These are phyloP conservation scores for Ctenopoma kingsleyae DNA, from an alignment of 2,797 vertebrate genomes.

Conservation along the genomic window DNA sequence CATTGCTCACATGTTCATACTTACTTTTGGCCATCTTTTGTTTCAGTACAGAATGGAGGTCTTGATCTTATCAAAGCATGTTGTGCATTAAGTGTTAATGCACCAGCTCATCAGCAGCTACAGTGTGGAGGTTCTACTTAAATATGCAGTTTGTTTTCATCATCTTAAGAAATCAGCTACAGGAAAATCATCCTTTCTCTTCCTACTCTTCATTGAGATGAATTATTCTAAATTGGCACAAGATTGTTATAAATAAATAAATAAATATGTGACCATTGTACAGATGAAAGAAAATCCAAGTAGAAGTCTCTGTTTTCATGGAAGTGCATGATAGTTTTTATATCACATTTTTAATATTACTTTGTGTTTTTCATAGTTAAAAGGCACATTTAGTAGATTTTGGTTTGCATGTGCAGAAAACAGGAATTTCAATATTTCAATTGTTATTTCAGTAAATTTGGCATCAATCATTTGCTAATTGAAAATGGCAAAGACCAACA, in stretches of 20 bases:
- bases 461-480: slow-evolving; percentile 1
- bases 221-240: neutral
- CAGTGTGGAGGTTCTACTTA: slow-evolving; percentile 17
- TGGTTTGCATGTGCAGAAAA: slow-evolving; percentile 65
- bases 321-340: slow-evolving; percentile 35
- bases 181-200: slow-evolving; percentile 44
- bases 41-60: slow-evolving; percentile 27
- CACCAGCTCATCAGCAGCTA: slow-evolving; percentile 27
- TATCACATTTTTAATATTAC: neutral
- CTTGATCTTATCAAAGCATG: slow-evolving; percentile 54
- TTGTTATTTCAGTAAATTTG: slow-evolving; percentile 3
- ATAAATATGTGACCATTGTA: neutral
- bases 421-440: slow-evolving; percentile 5
- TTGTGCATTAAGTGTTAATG: slow-evolving; percentile 39
- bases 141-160: slow-evolving; percentile 23
- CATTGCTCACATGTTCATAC: slow-evolving; percentile 30
- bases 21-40: slow-evolving; percentile 2
- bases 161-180: slow-evolving; percentile 16
- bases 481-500: slow-evolving; percentile 6
- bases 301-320: slow-evolving; percentile 35
- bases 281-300: neutral
- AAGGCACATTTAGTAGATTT: slow-evolving; percentile 36
- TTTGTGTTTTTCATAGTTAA: neutral
- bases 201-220: slow-evolving; percentile 13
- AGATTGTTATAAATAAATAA: neutral